Conservation (phyloP, 1,140 invertebrate genomes). For the Anadara kagoshimensis region DNA sequence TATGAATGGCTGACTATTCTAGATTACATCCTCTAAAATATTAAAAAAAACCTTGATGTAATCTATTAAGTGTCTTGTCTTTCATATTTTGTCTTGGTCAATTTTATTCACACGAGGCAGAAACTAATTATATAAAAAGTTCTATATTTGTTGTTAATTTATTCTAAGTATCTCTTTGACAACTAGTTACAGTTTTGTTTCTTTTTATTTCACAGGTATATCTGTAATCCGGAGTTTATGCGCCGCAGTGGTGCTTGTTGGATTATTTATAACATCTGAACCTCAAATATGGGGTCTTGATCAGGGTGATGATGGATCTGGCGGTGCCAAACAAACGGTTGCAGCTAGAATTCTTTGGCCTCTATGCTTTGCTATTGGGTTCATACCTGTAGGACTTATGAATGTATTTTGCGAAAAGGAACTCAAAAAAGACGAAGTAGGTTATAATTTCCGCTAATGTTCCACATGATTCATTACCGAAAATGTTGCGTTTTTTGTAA, state of each 20-base stretch:
- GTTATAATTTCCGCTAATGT: background rate
- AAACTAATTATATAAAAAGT: too few relatives aligned
- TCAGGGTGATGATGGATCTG: constrained; percentile 5
- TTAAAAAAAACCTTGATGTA: too few relatives aligned
- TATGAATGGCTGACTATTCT: too few relatives aligned
- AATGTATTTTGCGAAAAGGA: constrained; percentile 45
- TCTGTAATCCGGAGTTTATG: constrained; percentile 37
- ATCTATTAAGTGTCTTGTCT: too few relatives aligned
- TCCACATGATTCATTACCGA: too few relatives aligned
- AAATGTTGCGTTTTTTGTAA: too few relatives aligned
- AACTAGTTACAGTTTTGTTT: background rate
- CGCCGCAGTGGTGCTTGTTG: constrained; percentile 40
- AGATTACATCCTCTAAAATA: too few relatives aligned
- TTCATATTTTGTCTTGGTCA: too few relatives aligned
- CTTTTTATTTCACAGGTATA: constrained; percentile 40
- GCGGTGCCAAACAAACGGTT: constrained; percentile 2
- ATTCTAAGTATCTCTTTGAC: too few relatives aligned
- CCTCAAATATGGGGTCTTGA: constrained; percentile 52
- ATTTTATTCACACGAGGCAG: too few relatives aligned
- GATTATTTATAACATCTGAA: constrained; percentile 48
- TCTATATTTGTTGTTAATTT: too few relatives aligned
- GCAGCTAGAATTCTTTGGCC: constrained; percentile 49
- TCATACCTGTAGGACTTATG: constrained; percentile 42
- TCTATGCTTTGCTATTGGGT: constrained; percentile 42
- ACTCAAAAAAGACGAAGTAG: constrained; percentile 43